Evolutionary conservation across 2,113 vertebrate genomes (phyloP).

Genomic region (Falcunculus frontatus): DNA sequence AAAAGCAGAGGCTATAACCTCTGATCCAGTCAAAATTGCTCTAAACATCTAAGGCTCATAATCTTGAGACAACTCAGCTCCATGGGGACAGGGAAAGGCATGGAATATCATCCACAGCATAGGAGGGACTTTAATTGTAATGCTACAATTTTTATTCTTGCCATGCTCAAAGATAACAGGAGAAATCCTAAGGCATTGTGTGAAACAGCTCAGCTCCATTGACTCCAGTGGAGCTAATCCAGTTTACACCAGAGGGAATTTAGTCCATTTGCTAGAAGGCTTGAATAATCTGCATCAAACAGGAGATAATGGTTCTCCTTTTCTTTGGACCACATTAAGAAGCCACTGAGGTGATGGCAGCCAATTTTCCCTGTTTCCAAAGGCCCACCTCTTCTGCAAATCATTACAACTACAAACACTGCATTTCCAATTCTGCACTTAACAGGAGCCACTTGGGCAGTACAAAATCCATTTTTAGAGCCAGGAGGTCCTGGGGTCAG

Average conservation of each 20-base stretch:
- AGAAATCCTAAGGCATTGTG: background rate
- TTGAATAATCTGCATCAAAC: background rate
- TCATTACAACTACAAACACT: constrained; percentile 20
- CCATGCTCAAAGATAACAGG: background rate
- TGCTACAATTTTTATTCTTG: background rate
- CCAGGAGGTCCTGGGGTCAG: constrained; percentile 24
- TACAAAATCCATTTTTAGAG: constrained; percentile 16
- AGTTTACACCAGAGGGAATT: background rate
- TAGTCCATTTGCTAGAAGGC: background rate
- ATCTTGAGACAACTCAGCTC: constrained; percentile 61
- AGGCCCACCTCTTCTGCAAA: background rate
- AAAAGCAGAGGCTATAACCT: constrained; percentile 76
- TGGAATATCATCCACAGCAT: background rate
- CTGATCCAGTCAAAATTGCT: constrained; percentile 68
- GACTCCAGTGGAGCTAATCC: background rate
- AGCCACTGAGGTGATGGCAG: background rate
- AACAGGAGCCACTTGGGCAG: background rate
- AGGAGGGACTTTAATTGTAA: constrained; percentile 16
- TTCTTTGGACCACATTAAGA: background rate
- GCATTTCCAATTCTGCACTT: constrained; percentile 2
- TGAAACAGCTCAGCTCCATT: background rate
- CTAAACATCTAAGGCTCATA: constrained; percentile 64
- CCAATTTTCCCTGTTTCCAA: background rate
- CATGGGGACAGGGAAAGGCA: constrained; percentile 30
- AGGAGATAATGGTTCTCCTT: background rate